phyloP scores from a whole-genome alignment of 2,113 vertebrate genomes.

The Plestiodon gilberti region DNA sequence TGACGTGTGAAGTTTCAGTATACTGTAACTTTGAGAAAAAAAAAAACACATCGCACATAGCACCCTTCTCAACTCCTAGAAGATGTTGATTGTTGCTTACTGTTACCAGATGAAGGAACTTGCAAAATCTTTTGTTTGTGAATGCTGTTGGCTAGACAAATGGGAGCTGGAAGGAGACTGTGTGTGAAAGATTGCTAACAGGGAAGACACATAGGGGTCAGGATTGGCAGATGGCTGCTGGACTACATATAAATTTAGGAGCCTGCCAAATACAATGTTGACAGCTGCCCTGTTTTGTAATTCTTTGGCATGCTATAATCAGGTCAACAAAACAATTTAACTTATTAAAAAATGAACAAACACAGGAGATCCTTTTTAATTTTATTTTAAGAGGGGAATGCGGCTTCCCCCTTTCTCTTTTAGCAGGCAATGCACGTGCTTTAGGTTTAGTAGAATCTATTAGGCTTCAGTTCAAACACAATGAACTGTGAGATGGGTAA shows the following conservation, averaged over 20 bases:
- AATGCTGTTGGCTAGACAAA: background rate
- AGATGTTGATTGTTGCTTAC: background rate
- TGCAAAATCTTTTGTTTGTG: background rate
- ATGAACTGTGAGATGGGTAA: background rate
- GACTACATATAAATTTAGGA: constrained; percentile 20
- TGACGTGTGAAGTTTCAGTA: background rate
- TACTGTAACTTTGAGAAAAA: background rate
- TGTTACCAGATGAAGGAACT: background rate
- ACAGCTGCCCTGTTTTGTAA: constrained; percentile 20
- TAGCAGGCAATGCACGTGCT: background rate
- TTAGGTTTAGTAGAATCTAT: background rate
- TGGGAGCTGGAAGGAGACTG: constrained; percentile 3
- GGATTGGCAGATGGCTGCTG: constrained; percentile 9
- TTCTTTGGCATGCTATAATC: constrained; percentile 1
- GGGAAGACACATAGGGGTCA: constrained; percentile 14
- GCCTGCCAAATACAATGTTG: constrained; percentile 3
- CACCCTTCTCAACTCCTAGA: background rate
- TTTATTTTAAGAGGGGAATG: background rate
- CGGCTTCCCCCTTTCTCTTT: background rate
- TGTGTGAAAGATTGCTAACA: background rate
- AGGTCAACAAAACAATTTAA: background rate
- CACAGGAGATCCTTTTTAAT: background rate
- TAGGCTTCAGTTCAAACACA: background rate
- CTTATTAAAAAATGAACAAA: background rate
- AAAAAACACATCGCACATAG: background rate